These are phyloP conservation scores for Anas georgica DNA, from an alignment of 2,797 vertebrate genomes.

Conservation along the genomic window DNA sequence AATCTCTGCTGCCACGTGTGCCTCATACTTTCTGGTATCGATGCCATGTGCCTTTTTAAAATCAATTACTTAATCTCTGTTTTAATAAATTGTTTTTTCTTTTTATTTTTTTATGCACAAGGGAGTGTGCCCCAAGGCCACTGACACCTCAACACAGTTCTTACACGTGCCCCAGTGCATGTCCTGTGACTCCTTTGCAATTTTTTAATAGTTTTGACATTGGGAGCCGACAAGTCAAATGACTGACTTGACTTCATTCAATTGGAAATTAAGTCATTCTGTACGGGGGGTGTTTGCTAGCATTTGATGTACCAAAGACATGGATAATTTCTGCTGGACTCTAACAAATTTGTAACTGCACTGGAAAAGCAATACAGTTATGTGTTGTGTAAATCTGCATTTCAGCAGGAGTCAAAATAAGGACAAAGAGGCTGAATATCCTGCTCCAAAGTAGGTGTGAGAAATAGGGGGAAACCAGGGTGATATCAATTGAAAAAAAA, in stretches of 20 bases:
- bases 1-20: background rate
- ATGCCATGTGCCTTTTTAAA: background rate
- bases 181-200: background rate
- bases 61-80: background rate
- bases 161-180: background rate
- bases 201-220: background rate
- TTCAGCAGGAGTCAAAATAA: background rate
- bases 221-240: background rate
- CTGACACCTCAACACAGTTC: background rate
- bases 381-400: background rate
- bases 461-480: background rate
- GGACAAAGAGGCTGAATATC: background rate
- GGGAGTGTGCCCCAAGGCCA: no score
- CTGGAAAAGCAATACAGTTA: background rate
- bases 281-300: background rate
- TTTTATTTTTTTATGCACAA: background rate
- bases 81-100: background rate
- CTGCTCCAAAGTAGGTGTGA: background rate
- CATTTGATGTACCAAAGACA: background rate
- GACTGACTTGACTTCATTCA: background rate
- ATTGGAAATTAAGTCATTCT: background rate
- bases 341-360: background rate
- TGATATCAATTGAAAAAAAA: rapidly evolving
- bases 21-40: background rate
- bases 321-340: background rate